Conservation (phyloP, 1,140 invertebrate genomes). For the Planococcus citri region DNA sequence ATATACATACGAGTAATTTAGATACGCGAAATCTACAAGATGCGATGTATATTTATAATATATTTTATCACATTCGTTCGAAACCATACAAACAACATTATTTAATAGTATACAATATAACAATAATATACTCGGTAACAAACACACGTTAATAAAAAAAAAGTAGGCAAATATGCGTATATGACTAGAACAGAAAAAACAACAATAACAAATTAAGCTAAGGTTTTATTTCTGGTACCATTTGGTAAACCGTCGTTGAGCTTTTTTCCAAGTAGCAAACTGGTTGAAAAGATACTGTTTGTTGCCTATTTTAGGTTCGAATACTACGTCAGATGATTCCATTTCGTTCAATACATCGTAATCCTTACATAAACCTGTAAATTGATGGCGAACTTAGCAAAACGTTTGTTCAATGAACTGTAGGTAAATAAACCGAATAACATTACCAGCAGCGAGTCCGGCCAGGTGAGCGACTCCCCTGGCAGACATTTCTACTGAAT, state of each 20-base stretch:
- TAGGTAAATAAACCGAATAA: background rate
- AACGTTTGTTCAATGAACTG: too few relatives aligned
- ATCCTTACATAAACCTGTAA: background rate
- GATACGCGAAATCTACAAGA: background rate
- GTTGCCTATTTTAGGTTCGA: background rate
- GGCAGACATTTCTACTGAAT: background rate
- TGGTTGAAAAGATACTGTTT: background rate
- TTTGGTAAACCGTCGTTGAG: background rate
- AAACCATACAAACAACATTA: background rate
- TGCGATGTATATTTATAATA: background rate
- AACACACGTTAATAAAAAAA: background rate
- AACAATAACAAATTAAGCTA: background rate
- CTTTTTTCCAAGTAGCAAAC: background rate
- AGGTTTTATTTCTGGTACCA: background rate
- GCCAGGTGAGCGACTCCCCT: background rate
- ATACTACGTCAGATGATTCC: background rate
- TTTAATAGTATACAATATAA: background rate
- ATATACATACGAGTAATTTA: background rate
- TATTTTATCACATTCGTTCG: background rate
- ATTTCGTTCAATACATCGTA: background rate
- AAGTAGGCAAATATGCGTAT: background rate
- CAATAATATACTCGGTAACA: background rate
- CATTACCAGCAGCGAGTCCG: background rate
- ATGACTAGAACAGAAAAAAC: background rate
- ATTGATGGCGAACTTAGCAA: too few relatives aligned